Evolutionary conservation across 2,797 vertebrate genomes (phyloP).

Genomic region (Tragopan temminckii): DNA sequence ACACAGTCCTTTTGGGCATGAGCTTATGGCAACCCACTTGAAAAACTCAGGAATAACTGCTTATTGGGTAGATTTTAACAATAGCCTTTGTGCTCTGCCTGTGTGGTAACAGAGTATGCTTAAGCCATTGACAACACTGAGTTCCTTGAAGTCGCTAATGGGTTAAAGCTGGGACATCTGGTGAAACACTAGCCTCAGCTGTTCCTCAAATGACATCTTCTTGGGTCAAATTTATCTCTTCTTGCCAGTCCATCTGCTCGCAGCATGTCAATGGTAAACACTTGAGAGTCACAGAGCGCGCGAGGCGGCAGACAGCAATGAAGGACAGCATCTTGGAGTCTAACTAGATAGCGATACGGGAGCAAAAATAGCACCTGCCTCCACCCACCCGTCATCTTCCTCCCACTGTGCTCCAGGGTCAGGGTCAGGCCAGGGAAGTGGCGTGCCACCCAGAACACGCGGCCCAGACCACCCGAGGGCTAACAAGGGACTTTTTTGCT

Average conservation of each 20-base stretch:
- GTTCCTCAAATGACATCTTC: conserved; percentile 90
- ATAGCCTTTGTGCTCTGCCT: neutral
- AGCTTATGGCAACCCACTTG: neutral
- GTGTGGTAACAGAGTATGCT: neutral
- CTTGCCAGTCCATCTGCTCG: conserved; percentile 88
- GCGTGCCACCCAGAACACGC: neutral
- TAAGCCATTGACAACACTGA: conserved; percentile 24
- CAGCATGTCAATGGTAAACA: conserved; percentile 87
- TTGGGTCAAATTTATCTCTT: conserved; percentile 89
- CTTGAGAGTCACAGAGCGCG: conserved; percentile 84
- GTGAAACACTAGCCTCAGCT: conserved; percentile 93
- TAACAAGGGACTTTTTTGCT: neutral
- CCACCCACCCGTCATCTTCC: neutral
- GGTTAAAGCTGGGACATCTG: conserved; percentile 91
- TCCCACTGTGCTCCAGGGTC: conserved; percentile 41
- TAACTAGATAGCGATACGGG: conserved; percentile 73
- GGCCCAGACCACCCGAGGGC: neutral
- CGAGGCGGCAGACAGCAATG: conserved; percentile 80
- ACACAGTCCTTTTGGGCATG: rapidly evolving
- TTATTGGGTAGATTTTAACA: conserved; percentile 28
- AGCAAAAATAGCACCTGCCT: conserved; percentile 74
- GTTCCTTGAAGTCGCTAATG: conserved; percentile 78
- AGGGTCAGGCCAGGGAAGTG: conserved; percentile 78
- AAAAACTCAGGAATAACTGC: conserved; percentile 21
- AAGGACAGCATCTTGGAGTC: conserved; percentile 76